Conservation (phyloP, 2,888 invertebrate genomes). For the Acleris emargana region DNA sequence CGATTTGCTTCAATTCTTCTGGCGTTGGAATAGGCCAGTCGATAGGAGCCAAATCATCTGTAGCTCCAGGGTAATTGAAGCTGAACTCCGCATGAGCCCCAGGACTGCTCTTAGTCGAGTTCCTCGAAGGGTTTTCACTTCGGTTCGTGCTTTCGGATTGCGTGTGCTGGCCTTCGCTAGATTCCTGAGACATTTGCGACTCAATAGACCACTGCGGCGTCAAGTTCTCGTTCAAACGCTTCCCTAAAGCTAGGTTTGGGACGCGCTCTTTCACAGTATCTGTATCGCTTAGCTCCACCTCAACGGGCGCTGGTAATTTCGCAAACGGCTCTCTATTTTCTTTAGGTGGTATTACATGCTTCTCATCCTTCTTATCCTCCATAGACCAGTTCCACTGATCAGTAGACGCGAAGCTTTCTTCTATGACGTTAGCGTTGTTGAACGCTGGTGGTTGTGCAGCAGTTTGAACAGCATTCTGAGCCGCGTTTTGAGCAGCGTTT, state of each 20-base stretch:
- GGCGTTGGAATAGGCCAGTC: slow-evolving; percentile 29
- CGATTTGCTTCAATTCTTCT: slow-evolving; percentile 33
- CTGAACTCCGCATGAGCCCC: slow-evolving; percentile 69
- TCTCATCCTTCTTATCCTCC: slow-evolving; percentile 72
- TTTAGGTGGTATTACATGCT: slow-evolving; percentile 10
- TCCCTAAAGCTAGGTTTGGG: slow-evolving; percentile 74
- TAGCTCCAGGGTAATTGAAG: slow-evolving; percentile 71
- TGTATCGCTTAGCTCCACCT: slow-evolving; percentile 68
- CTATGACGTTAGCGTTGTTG: slow-evolving; percentile 78
- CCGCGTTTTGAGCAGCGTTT: slow-evolving; percentile 43
- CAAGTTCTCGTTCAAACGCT: slow-evolving; percentile 70
- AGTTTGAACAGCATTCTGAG: too few relatives aligned
- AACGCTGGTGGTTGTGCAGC: slow-evolving; percentile 45
- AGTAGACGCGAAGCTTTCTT: slow-evolving; percentile 83
- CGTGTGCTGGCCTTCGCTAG: slow-evolving; percentile 84
- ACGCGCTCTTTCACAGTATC: slow-evolving; percentile 69
- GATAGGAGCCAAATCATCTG: slow-evolving; percentile 53
- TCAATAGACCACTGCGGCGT: slow-evolving; percentile 87
- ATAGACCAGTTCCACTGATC: slow-evolving; percentile 86
- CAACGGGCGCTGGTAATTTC: slow-evolving; percentile 45
- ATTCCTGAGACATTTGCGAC: slow-evolving; percentile 86
- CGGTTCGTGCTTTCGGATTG: slow-evolving; percentile 85
- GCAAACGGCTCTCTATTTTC: not conserved
- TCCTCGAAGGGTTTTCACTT: slow-evolving; percentile 84
- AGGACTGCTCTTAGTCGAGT: slow-evolving; percentile 77